phyloP scores from a whole-genome alignment of 2,113 vertebrate genomes.

The Rhinoptilus africanus region DNA sequence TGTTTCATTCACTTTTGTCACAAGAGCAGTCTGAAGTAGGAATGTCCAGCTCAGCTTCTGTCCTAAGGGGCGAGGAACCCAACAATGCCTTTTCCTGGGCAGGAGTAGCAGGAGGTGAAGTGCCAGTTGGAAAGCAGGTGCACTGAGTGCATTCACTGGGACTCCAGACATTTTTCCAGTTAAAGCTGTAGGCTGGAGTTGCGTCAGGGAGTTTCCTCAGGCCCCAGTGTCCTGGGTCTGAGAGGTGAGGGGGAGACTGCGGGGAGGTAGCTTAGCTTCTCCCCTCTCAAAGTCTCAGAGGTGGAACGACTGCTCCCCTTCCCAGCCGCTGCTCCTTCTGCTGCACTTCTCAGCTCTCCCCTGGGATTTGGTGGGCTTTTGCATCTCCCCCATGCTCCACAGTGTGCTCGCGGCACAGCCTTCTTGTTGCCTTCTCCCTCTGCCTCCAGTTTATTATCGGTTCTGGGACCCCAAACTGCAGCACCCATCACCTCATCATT shows the following conservation, averaged over 20 bases:
- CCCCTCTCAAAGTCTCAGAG: fast-evolving
- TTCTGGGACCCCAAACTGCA: not conserved
- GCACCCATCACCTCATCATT: not conserved
- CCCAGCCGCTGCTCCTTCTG: not conserved
- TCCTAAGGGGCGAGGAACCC: not conserved
- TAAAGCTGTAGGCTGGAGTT: not conserved
- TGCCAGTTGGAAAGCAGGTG: not conserved
- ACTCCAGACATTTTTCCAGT: not conserved
- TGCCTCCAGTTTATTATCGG: not conserved
- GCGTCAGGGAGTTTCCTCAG: not conserved
- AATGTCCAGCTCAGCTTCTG: not conserved
- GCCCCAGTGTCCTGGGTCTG: not conserved
- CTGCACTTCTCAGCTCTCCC: not conserved
- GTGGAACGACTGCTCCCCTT: not conserved
- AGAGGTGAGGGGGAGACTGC: not conserved
- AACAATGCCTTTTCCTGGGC: not conserved
- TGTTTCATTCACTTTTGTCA: not conserved
- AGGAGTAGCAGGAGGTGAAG: not conserved
- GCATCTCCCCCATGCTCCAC: not conserved
- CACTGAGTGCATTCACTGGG: not conserved
- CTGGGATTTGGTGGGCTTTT: fast-evolving
- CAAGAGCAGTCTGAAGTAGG: not conserved
- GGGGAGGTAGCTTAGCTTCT: not conserved
- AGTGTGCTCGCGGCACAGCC: not conserved
- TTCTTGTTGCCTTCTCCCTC: not conserved